These are phyloP conservation scores for Carabus problematicus DNA, from an alignment of 2,888 invertebrate species.

Conservation along the genomic window DNA sequence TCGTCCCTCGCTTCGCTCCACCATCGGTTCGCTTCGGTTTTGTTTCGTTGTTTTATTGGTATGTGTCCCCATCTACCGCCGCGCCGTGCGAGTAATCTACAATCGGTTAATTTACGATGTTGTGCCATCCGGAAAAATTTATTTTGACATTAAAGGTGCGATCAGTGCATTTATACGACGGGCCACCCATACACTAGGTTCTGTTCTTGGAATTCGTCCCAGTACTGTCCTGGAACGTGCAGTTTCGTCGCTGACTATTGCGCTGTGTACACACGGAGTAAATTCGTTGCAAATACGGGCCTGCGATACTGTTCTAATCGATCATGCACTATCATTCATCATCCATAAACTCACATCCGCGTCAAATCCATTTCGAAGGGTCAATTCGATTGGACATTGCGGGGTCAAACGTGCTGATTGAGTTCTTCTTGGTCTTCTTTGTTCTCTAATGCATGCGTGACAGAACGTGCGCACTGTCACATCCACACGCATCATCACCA, in stretches of 20 bases:
- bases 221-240: background rate
- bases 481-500: too few species aligned
- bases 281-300: too few species aligned
- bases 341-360: conserved; percentile 19
- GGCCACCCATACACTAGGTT: conserved; percentile 45
- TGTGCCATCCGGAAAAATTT: conserved; percentile 45
- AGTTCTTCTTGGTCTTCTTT: conserved; percentile 47
- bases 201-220: background rate
- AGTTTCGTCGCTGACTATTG: too few species aligned
- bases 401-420: conserved; percentile 48
- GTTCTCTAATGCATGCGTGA: conserved; percentile 44
- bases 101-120: too few species aligned
- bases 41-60: conserved; percentile 1
- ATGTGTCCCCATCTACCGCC: too few species aligned
- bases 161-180: conserved; percentile 40
- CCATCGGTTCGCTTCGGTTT: background rate
- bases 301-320: background rate
- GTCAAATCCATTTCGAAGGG: conserved; percentile 43
- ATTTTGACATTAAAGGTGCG: conserved; percentile 46
- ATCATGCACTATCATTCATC: conserved; percentile 30
- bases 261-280: too few species aligned
- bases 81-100: too few species aligned
- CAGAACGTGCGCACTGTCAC: conserved; percentile 11
- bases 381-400: conserved; percentile 48
- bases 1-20: background rate